Conservation (phyloP, 2,113 vertebrate species). For the Myotis davidii region DNA sequence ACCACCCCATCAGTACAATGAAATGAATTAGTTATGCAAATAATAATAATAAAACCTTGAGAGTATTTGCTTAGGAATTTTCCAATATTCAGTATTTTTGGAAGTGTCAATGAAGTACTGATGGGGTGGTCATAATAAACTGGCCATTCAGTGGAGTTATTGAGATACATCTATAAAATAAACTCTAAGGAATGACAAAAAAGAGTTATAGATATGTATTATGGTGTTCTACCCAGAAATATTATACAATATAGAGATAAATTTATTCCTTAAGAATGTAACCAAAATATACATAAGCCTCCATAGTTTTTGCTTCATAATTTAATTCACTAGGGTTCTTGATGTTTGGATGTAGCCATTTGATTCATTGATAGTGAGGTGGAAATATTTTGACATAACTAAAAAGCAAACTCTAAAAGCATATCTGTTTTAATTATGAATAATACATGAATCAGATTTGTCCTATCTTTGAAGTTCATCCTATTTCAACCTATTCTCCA, state of each 20-base stretch:
- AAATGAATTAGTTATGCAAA: too few species aligned
- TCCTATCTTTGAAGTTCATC: conserved; percentile 33
- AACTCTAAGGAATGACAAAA: background rate
- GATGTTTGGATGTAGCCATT: background rate
- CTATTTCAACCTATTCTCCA: background rate
- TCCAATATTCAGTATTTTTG: too few species aligned
- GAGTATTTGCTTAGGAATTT: too few species aligned
- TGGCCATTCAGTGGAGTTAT: background rate
- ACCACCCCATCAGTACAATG: too few species aligned
- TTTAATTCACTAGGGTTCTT: background rate
- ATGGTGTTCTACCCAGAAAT: conserved; percentile 4
- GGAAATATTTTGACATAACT: background rate
- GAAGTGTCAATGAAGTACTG: too few species aligned
- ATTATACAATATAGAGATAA: background rate
- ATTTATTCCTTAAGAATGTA: conserved; percentile 12
- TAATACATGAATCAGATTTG: background rate
- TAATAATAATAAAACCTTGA: too few species aligned
- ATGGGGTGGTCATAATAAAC: too few species aligned
- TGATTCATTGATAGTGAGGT: background rate
- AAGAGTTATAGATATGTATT: background rate
- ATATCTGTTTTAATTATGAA: conserved; percentile 54
- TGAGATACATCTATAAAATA: background rate
- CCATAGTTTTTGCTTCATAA: background rate
- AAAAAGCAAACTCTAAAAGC: background rate
- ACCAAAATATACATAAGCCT: background rate